These are phyloP conservation scores for Oncorhynchus nerka DNA, from an alignment of 2,113 vertebrate species.

Conservation along the genomic window DNA sequence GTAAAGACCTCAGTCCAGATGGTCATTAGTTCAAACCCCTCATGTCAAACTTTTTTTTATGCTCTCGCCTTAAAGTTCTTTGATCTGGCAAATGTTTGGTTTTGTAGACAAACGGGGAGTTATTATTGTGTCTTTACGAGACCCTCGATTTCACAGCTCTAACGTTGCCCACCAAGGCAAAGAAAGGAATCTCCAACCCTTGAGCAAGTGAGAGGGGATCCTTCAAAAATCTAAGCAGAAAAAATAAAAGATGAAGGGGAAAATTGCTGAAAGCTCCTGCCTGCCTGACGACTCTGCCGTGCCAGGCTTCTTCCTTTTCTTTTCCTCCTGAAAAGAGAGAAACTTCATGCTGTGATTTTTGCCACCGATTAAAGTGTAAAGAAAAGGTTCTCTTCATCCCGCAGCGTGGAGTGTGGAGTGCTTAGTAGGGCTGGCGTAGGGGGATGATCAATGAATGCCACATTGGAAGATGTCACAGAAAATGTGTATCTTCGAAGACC, in stretches of 20 bases:
- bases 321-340: slow-evolving; percentile 20
- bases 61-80: not conserved
- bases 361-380: slow-evolving; percentile 39
- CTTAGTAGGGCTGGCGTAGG: slow-evolving; percentile 3
- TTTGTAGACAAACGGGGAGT: slow-evolving; percentile 16
- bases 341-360: slow-evolving; percentile 30
- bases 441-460: slow-evolving; percentile 39
- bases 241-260: slow-evolving; percentile 51
- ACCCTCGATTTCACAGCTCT: slow-evolving; percentile 29
- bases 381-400: slow-evolving; percentile 24
- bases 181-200: slow-evolving; percentile 32
- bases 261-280: slow-evolving; percentile 29
- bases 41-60: too few species aligned
- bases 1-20: too few species aligned
- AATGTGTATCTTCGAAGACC: slow-evolving; percentile 14
- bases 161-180: slow-evolving; percentile 36
- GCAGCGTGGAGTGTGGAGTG: slow-evolving; percentile 15
- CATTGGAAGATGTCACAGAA: slow-evolving; percentile 22
- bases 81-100: not conserved
- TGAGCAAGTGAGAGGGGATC: slow-evolving; percentile 40
- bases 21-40: too few species aligned
- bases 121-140: slow-evolving; percentile 12
- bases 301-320: not conserved
- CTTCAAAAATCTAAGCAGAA: slow-evolving; percentile 55
- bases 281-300: slow-evolving; percentile 34